Evolutionary conservation across 2,797 vertebrate species (phyloP).

Genomic region (Fratercula arctica): DNA sequence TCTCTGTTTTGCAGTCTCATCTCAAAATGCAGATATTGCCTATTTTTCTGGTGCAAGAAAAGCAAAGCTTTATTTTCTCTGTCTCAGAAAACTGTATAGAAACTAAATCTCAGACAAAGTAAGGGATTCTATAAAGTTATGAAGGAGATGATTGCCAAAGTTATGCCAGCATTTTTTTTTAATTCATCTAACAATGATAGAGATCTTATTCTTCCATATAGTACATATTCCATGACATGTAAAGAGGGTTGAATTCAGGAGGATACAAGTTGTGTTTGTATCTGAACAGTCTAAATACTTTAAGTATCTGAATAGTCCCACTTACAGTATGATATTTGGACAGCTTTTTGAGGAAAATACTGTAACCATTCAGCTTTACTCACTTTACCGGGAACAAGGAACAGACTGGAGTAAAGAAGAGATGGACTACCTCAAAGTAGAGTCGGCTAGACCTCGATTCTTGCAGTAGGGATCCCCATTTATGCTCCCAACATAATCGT

Average conservation of each 20-base stretch:
- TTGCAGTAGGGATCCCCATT: background rate
- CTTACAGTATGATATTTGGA: background rate
- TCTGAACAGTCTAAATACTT: background rate
- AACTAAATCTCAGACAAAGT: background rate
- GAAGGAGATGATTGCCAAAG: background rate
- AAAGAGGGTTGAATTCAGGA: background rate
- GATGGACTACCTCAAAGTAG: background rate
- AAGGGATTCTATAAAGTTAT: background rate
- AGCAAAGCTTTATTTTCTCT: background rate
- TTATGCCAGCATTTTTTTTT: background rate
- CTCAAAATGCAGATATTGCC: slow-evolving; percentile 3
- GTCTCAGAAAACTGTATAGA: background rate
- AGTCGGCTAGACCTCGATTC: background rate
- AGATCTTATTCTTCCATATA: background rate
- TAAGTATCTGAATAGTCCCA: background rate
- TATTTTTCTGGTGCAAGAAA: background rate
- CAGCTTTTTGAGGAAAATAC: background rate
- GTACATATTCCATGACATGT: background rate
- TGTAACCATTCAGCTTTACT: background rate
- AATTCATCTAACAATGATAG: background rate
- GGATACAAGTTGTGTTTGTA: background rate
- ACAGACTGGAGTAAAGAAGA: background rate
- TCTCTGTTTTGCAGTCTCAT: background rate
- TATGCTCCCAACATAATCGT: background rate
- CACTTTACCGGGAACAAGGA: background rate